Base-by-base conservation (phyloP, 2,113 vertebrate species). In the Mellivora capensis region DNA sequence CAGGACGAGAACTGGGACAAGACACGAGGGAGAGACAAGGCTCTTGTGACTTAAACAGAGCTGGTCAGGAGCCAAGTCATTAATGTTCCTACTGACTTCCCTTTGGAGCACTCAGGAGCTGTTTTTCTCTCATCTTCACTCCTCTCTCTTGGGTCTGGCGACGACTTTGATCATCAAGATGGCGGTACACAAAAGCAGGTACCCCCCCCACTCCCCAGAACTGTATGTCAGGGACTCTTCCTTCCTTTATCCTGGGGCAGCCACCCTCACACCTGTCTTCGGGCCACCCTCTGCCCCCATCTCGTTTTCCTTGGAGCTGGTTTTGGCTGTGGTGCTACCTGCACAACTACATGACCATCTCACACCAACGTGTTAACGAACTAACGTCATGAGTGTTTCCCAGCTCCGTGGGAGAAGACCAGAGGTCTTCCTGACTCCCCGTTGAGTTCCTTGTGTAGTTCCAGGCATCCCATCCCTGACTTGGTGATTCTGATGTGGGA, bases 1-100 rank as follows among this genome's bases (percentile, higher is more conserved):
- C 4, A 1, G 42, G 39, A 31, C 0, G 31, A 90, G 95, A 97
- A 80, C 80, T 96, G 39, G 93, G 93, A 64, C 92, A 67, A 39
- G 8, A 1, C 86, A 2, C 10, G 9, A 86, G 83, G 96, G 91
- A 79, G 42, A 47, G 71, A 23, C 0, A 21, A 93, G 42, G 52
- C 89, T 67, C 83, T 44, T 31, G 79, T 34, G 83, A 88, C 49
- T 79, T 91, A 89, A 91, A 17, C 52, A 61, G 90, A 15, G 79
- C 57, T 87, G 77, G 52, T 39, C 77, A 61, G 95, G 21, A 89
- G 94, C 90, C 85, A 81, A 87, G 81, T 85, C 77, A 25, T 72
- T 90, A 90, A 7, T 11, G 34, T 72, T 31, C 52, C 77, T 69
- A 54, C 42, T 80, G 85, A 94, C 79, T 93, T 84, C 89, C 71